Conservation (phyloP, 2,888 invertebrate species). For the Noctua janthina region DNA sequence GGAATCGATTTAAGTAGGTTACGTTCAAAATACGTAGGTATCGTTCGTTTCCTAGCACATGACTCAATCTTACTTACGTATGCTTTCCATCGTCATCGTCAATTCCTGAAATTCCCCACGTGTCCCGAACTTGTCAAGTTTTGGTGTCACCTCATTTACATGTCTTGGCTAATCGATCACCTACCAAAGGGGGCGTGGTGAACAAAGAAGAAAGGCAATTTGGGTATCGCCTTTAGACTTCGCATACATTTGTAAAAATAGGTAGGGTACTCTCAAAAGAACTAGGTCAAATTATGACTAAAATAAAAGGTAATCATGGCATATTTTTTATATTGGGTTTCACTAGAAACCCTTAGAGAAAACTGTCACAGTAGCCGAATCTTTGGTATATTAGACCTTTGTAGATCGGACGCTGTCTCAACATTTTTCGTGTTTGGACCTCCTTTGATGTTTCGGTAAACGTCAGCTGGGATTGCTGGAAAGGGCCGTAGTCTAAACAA, state of each 20-base stretch:
- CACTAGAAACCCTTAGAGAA: not conserved
- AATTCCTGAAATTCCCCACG: slow-evolving; percentile 54
- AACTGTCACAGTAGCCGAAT: slow-evolving; percentile 37
- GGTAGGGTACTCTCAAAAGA: not conserved
- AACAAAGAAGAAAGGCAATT: not conserved
- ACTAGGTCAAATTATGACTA: not conserved
- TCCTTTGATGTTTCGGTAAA: slow-evolving; percentile 69
- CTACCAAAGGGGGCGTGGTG: not conserved
- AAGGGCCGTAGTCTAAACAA: slow-evolving; percentile 73
- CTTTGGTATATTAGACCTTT: slow-evolving; percentile 51
- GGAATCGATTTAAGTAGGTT: slow-evolving; percentile 55
- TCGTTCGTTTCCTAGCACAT: slow-evolving; percentile 58
- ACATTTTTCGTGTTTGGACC: slow-evolving; percentile 10
- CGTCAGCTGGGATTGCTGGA: slow-evolving; percentile 65
- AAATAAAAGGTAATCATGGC: not conserved
- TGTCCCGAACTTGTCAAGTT: slow-evolving; percentile 62
- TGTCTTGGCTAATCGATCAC: slow-evolving; percentile 51
- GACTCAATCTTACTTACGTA: slow-evolving; percentile 62
- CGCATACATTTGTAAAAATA: not conserved
- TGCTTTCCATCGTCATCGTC: slow-evolving; percentile 46
- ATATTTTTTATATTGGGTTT: not conserved
- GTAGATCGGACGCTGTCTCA: slow-evolving; percentile 27
- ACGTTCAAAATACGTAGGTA: slow-evolving; percentile 45
- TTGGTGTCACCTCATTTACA: slow-evolving; percentile 69
- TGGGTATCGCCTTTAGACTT: not conserved